Evolutionary conservation across 2,113 vertebrate species (phyloP).

Genomic region (Lophius piscatorius): DNA sequence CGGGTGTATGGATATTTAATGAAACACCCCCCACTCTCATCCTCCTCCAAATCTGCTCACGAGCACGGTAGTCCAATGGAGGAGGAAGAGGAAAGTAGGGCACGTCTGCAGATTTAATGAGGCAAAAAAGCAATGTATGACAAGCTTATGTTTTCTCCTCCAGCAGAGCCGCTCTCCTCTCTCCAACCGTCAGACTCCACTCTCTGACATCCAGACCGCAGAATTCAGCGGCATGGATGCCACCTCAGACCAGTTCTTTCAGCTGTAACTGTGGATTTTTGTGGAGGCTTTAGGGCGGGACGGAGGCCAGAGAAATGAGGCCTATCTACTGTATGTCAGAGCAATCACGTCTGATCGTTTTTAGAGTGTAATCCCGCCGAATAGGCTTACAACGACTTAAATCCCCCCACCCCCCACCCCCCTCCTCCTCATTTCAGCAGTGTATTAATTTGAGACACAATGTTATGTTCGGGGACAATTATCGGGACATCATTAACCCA

Average conservation of each 20-base stretch:
- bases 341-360: slow-evolving; percentile 63
- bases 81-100: slow-evolving; percentile 69
- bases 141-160: slow-evolving; percentile 71
- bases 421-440: slow-evolving; percentile 54
- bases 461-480: slow-evolving; percentile 34
- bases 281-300: slow-evolving; percentile 31
- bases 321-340: slow-evolving; percentile 48
- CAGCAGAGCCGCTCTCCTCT: slow-evolving; percentile 47
- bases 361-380: slow-evolving; percentile 67
- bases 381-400: slow-evolving; percentile 59
- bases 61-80: slow-evolving; percentile 52
- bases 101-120: slow-evolving; percentile 81
- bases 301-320: slow-evolving; percentile 41
- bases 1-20: slow-evolving; percentile 71
- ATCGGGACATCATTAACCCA: slow-evolving; percentile 42
- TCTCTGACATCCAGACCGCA: slow-evolving; percentile 37
- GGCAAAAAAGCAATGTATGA: slow-evolving; percentile 63
- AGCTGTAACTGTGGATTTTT: slow-evolving; percentile 30
- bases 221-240: slow-evolving; percentile 15
- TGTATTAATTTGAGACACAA: slow-evolving; percentile 39
- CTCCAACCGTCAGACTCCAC: slow-evolving; percentile 44
- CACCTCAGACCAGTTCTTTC: slow-evolving; percentile 7
- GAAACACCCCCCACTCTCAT: slow-evolving; percentile 58
- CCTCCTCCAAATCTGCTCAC: slow-evolving; percentile 66
- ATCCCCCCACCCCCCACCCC: slow-evolving; percentile 47